phyloP scores from a whole-genome alignment of 2,888 invertebrate species.

The Clistopyga incitator region DNA sequence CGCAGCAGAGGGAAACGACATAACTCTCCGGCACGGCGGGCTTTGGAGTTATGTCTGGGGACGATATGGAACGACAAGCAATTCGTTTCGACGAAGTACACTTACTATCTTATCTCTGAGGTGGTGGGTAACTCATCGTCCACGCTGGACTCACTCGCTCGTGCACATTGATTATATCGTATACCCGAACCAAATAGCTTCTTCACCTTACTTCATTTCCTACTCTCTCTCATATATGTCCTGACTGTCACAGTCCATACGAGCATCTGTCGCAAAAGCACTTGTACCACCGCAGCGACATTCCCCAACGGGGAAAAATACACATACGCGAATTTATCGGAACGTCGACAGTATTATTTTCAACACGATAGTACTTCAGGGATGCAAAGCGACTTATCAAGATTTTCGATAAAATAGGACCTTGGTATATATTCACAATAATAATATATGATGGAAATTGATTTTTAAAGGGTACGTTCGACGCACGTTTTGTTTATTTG shows the following conservation, averaged over 20 bases:
- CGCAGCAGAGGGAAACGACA: conserved; percentile 27
- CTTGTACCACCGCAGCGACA: background rate
- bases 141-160: conserved; percentile 9
- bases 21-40: conserved; percentile 40
- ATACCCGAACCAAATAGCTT: conserved; percentile 34
- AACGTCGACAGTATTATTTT: background rate
- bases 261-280: background rate
- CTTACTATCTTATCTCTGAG: conserved; percentile 74
- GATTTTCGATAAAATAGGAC: background rate
- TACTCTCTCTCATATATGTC: background rate
- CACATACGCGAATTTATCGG: background rate
- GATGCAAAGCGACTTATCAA: too few relatives aligned
- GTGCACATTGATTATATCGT: conserved; percentile 43
- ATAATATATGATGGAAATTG: too few relatives aligned
- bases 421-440: too few relatives aligned
- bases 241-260: background rate
- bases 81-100: conserved; percentile 73
- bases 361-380: background rate
- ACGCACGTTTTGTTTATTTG: too few relatives aligned
- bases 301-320: background rate
- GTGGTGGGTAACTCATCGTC: conserved; percentile 29
- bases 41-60: conserved; percentile 73
- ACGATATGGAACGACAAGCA: conserved; percentile 76
- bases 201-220: conserved; percentile 4
- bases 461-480: too few relatives aligned